Conservation (phyloP, 2,797 vertebrate genomes). For the Tragopan temminckii region DNA sequence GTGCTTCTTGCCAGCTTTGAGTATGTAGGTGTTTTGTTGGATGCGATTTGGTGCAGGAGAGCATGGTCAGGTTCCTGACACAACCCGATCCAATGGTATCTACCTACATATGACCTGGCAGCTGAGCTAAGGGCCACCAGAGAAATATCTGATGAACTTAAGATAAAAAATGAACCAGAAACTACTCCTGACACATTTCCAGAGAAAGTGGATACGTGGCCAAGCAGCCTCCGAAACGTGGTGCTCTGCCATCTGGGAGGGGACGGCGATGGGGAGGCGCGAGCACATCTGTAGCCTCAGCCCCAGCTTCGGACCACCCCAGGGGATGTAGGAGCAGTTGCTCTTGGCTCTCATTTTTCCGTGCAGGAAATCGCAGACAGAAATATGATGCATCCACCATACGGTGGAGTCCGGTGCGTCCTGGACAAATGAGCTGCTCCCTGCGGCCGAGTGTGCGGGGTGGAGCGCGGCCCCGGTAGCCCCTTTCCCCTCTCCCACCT, state of each 20-base stretch:
- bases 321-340: slow-evolving; percentile 25
- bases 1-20: background rate
- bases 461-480: background rate
- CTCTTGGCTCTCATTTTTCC: slow-evolving; percentile 43
- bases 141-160: background rate
- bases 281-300: background rate
- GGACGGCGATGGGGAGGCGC: fast-evolving
- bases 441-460: fast-evolving
- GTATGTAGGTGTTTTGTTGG: background rate
- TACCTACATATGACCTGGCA: background rate
- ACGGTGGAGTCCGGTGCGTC: background rate
- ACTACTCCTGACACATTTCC: fast-evolving
- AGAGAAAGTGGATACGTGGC: background rate
- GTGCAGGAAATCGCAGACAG: background rate
- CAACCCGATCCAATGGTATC: background rate
- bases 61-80: background rate
- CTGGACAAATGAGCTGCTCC: slow-evolving; percentile 8
- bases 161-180: background rate
- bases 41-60: background rate
- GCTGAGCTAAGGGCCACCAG: background rate
- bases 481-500: slow-evolving; percentile 26
- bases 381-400: slow-evolving; percentile 35
- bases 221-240: background rate
- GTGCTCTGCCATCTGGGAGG: background rate
- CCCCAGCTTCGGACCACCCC: slow-evolving; percentile 4